phyloP scores from a whole-genome alignment of 2,888 invertebrate species.

The Idaea biselata region DNA sequence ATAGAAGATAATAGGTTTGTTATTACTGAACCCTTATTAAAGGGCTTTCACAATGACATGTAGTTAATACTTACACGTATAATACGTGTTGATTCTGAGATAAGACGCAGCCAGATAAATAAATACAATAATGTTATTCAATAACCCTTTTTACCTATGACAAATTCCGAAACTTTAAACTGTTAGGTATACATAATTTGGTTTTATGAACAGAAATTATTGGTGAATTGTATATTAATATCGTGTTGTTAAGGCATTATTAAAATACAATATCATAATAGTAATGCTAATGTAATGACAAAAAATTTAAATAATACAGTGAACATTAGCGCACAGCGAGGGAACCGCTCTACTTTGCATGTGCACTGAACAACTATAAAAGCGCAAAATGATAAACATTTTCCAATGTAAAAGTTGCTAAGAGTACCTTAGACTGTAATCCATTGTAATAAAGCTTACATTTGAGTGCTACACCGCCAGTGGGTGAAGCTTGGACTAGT shows the following conservation, averaged over 20 bases:
- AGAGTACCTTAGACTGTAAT: constrained; percentile 9
- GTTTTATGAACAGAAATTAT: too few species aligned
- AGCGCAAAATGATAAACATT: constrained; percentile 34
- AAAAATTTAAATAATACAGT: constrained; percentile 19
- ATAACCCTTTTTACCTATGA: too few species aligned
- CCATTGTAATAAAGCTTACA: constrained; percentile 10
- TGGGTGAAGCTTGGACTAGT: constrained; percentile 5
- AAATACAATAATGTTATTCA: too few species aligned
- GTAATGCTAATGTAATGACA: constrained; percentile 10
- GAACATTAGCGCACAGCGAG: constrained; percentile 15
- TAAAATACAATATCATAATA: background rate
- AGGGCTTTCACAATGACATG: too few species aligned
- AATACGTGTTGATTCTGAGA: too few species aligned
- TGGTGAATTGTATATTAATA: too few species aligned
- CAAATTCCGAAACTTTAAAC: background rate
- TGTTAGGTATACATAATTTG: too few species aligned
- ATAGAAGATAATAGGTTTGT: too few species aligned
- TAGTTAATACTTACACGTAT: too few species aligned
- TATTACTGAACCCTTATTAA: too few species aligned
- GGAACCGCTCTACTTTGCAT: constrained; percentile 16
- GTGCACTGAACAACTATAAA: constrained; percentile 23
- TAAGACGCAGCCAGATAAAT: too few species aligned
- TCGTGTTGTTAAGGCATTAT: background rate
- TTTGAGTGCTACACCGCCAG: constrained; percentile 6
- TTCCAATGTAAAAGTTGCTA: constrained; percentile 34